Percentiles rank a stretch among this genome's conserved stretches.
These are phyloP conservation scores for Cryptocephalus primarius DNA, from an alignment of 2,888 invertebrate genomes.

Conservation along the genomic window DNA sequence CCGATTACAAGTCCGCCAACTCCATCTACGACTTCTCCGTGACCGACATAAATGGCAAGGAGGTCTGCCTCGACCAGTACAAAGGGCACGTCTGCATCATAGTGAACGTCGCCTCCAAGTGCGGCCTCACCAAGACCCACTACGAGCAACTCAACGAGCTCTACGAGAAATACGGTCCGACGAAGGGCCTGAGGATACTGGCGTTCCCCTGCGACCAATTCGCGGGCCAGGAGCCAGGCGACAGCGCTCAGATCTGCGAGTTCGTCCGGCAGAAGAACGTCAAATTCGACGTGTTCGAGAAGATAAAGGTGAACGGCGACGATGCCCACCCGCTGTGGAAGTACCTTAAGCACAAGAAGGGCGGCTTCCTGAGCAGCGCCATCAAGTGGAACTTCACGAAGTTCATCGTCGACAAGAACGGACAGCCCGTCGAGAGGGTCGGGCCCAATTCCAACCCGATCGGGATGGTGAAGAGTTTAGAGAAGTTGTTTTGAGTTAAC, in stretches of 20 bases:
- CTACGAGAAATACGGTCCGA: conserved; percentile 59
- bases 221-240: conserved; percentile 58
- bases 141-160: conserved; percentile 72
- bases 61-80: conserved; percentile 66
- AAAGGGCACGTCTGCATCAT: conserved; percentile 71
- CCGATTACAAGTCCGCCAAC: no score
- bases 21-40: conserved; percentile 74
- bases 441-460: conserved; percentile 40
- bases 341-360: conserved; percentile 46
- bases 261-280: conserved; percentile 52
- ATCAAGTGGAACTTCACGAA: conserved; percentile 89
- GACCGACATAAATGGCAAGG: conserved; percentile 70
- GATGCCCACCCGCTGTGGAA: conserved; percentile 52
- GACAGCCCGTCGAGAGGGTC: conserved; percentile 54
- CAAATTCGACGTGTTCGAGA: conserved; percentile 62
- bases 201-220: conserved; percentile 88
- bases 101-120: conserved; percentile 80
- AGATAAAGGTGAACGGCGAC: conserved; percentile 59
- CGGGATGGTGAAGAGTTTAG: conserved; percentile 27
- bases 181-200: conserved; percentile 61
- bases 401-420: conserved; percentile 65
- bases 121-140: conserved; percentile 70
- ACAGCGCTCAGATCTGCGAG: conserved; percentile 50
- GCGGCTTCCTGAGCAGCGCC: conserved; percentile 46
- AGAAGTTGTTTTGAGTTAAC: no score